Conservation (phyloP, 2,113 vertebrate species). For the Menura novaehollandiae region DNA sequence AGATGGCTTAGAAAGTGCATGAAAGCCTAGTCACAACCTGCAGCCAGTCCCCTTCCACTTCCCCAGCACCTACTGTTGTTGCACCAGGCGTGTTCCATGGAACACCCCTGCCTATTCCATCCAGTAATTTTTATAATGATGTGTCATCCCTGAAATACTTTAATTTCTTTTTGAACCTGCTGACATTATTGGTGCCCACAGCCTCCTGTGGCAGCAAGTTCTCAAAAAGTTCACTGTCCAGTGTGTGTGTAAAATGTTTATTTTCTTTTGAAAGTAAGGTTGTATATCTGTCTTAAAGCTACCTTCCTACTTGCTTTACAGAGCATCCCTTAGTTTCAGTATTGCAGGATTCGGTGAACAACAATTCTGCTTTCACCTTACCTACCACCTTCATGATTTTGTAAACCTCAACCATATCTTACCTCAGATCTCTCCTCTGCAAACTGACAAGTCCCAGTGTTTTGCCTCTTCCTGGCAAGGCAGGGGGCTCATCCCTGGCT, state of each 20-base stretch:
- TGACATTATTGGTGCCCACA: not conserved
- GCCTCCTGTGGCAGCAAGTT: not conserved
- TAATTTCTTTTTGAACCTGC: not conserved
- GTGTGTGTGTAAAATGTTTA: accelerated
- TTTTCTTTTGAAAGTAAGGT: not conserved
- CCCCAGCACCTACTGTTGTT: not conserved
- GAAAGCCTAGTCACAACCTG: not conserved
- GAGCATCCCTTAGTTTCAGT: not conserved
- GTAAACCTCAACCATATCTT: not conserved
- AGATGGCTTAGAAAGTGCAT: not conserved
- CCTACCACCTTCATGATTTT: not conserved
- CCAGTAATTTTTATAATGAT: not conserved
- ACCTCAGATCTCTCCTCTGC: not conserved
- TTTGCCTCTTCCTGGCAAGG: not conserved
- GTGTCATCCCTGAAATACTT: not conserved
- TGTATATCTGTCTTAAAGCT: not conserved
- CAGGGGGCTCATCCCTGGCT: not conserved
- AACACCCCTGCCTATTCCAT: not conserved
- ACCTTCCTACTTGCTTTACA: not conserved
- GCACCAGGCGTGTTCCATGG: not conserved
- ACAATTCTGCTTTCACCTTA: not conserved
- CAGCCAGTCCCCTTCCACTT: not conserved
- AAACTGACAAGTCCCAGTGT: not conserved
- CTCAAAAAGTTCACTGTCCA: not conserved
- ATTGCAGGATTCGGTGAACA: not conserved